A percentile compares a stretch with the other conserved stretches of the same genome.
Conservation (phyloP, 2,113 vertebrate species). For the Malurus elegans region DNA sequence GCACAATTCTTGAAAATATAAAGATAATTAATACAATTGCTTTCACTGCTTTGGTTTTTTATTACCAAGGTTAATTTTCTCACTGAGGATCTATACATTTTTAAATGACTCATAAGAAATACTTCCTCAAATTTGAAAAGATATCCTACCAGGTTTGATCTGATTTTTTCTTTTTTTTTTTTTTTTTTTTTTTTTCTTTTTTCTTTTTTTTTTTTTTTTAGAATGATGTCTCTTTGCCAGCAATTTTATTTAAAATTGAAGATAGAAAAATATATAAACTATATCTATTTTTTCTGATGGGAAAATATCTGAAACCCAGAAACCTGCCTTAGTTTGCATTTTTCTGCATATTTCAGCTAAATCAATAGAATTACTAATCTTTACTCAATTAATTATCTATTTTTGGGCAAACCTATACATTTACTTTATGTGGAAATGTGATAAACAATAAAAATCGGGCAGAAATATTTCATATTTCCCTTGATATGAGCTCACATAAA, state of each 20-base stretch:
- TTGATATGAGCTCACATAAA: neutral
- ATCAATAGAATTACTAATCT: neutral
- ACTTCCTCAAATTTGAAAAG: neutral
- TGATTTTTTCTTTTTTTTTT: neutral
- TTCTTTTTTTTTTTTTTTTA: neutral
- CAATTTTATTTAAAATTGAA: neutral
- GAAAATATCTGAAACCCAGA: neutral
- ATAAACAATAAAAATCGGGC: neutral
- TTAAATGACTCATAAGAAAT: neutral
- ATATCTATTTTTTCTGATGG: neutral
- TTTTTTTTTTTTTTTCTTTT: neutral
- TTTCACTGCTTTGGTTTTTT: neutral
- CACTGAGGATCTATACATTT: neutral
- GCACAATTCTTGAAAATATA: neutral
- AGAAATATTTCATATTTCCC: neutral
- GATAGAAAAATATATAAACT: neutral
- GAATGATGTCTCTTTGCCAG: neutral
- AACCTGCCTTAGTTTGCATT: neutral
- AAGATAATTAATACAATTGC: neutral
- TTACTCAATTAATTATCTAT: neutral
- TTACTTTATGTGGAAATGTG: neutral
- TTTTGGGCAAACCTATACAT: neutral
- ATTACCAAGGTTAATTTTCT: slow-evolving; percentile 22
- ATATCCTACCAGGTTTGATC: neutral
- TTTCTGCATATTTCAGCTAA: neutral